phyloP scores from a whole-genome alignment of 2,888 invertebrate species.

The Rosalia funebris region DNA sequence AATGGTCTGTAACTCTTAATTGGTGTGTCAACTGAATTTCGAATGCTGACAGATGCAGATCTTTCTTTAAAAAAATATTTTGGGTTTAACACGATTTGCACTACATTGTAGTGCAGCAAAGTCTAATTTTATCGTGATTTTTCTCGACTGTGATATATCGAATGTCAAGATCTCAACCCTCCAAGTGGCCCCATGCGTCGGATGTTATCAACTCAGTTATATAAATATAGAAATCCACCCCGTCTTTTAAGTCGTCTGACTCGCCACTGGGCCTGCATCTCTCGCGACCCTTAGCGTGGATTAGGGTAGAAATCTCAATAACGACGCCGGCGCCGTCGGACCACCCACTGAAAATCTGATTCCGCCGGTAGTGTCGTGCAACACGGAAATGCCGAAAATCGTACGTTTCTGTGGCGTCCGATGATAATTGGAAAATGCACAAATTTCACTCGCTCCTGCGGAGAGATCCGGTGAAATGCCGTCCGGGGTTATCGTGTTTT shows the following conservation, averaged over 20 bases:
- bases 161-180: too few relatives aligned
- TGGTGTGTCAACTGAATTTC: too few relatives aligned
- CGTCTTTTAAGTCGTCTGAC: background rate
- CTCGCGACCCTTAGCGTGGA: slow-evolving; percentile 16
- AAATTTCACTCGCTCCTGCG: background rate
- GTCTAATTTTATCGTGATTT: too few relatives aligned
- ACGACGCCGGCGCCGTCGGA: slow-evolving; percentile 36
- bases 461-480: background rate
- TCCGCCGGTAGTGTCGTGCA: slow-evolving; percentile 24
- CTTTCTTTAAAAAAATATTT: too few relatives aligned
- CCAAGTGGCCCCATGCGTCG: too few relatives aligned
- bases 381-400: slow-evolving; percentile 29
- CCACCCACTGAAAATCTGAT: slow-evolving; percentile 20
- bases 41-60: too few relatives aligned
- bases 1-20: too few relatives aligned
- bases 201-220: too few relatives aligned
- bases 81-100: too few relatives aligned
- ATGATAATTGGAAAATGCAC: background rate
- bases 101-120: too few relatives aligned
- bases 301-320: slow-evolving; percentile 32
- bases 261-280: slow-evolving; percentile 18
- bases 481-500: slow-evolving; percentile 16
- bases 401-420: background rate
- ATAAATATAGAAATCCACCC: background rate
- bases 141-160: too few relatives aligned